These are phyloP conservation scores for Oncorhynchus tshawytscha DNA, from an alignment of 2,113 vertebrate genomes.

Conservation along the genomic window DNA sequence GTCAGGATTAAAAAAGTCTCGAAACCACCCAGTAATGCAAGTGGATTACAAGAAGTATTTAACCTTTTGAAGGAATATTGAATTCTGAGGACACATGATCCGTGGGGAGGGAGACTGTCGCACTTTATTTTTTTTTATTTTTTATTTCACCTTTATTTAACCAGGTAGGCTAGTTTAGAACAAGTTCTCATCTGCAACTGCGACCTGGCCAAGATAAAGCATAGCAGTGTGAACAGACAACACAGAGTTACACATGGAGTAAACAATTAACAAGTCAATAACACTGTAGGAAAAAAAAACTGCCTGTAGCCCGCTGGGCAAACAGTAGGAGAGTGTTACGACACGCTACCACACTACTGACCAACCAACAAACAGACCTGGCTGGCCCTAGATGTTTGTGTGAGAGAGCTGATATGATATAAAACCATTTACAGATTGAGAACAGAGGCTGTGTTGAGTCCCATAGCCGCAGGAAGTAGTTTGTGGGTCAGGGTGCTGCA, in stretches of 20 bases:
- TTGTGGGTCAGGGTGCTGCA: no score
- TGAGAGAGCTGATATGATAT: slow-evolving; percentile 42
- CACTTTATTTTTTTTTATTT: no score
- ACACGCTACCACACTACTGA: slow-evolving; percentile 11
- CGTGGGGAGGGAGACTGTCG: slow-evolving; percentile 27
- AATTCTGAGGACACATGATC: slow-evolving; percentile 18
- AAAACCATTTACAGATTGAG: slow-evolving; percentile 55
- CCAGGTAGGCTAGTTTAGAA: no score
- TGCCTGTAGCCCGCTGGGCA: slow-evolving; percentile 24
- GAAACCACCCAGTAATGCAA: slow-evolving; percentile 28
- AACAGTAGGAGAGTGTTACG: slow-evolving; percentile 29
- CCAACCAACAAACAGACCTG: not conserved
- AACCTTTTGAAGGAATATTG: slow-evolving; percentile 12
- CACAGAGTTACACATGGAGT: no score
- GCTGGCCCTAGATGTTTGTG: slow-evolving; percentile 10
- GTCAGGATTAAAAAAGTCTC: slow-evolving; percentile 45
- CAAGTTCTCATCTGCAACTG: no score
- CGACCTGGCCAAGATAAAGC: no score
- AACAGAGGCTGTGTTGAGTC: slow-evolving; percentile 50
- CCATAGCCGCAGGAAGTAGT: no score
- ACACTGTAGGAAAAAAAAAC: no score
- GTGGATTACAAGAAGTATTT: slow-evolving; percentile 25
- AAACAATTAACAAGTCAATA: no score
- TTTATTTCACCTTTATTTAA: no score
- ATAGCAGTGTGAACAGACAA: no score